Percentiles rank a stretch among this genome's conserved stretches.
phyloP scores from a whole-genome alignment of 2,113 vertebrate genomes.

The Xyrauchen texanus region DNA sequence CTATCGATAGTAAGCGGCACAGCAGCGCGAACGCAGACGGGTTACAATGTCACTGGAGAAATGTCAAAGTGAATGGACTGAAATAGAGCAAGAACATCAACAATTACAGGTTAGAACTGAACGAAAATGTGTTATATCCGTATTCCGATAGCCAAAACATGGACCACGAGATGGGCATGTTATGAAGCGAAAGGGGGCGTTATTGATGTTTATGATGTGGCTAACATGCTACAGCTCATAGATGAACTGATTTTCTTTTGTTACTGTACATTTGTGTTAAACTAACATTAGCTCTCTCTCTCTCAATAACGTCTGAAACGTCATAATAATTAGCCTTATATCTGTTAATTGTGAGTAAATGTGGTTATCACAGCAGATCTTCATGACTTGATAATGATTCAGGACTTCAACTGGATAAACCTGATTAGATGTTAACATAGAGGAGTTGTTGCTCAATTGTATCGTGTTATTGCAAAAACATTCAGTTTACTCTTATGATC shows the following conservation, averaged over 20 bases:
- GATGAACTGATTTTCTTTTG: background rate
- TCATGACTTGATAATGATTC: conserved; percentile 3
- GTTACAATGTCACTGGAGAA: conserved; percentile 73
- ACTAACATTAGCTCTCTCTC: too few species aligned
- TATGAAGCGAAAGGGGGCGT: background rate
- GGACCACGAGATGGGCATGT: background rate
- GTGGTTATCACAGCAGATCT: too few species aligned
- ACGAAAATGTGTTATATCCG: background rate
- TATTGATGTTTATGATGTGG: background rate
- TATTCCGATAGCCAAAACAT: background rate
- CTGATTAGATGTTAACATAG: conserved; percentile 14
- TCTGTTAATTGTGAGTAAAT: too few species aligned
- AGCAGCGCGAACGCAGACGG: conserved; percentile 2
- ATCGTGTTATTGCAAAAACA: background rate
- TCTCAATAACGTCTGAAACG: too few species aligned
- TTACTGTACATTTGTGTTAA: conserved; percentile 1
- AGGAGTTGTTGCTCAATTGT: conserved; percentile 21
- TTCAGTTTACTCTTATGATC: background rate
- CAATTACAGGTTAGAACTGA: conserved; percentile 82
- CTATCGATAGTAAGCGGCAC: background rate
- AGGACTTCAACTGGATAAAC: background rate
- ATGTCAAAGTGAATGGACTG: conserved; percentile 81
- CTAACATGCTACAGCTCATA: conserved; percentile 18
- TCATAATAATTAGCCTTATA: too few species aligned
- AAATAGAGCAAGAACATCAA: conserved; percentile 88